Evolutionary conservation across 2,888 invertebrate genomes (phyloP), one percentile per base, ranked within the genome.

Genomic region (Cecidostiba fungosa): DNA sequence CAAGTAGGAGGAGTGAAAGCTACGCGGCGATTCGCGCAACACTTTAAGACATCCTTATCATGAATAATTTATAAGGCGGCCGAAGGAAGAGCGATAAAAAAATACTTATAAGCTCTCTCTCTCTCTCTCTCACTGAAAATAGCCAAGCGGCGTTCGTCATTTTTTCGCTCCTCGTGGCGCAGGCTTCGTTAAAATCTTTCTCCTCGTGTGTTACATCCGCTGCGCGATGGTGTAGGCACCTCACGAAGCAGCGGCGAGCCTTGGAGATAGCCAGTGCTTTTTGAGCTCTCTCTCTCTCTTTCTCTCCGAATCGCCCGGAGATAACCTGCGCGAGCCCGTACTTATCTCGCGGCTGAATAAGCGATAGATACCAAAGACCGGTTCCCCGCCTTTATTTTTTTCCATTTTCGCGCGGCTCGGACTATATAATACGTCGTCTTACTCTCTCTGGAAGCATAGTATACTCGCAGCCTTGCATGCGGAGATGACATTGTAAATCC

Each of bases 341-440:
- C 82, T 87, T 87, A 86, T 86, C 85, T 84, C 77, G 73, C 69
- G 78, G 74, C 85, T 87, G 87, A 87, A 87, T 87, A 87, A 87
- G 79, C 87, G 87, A 87, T 87, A 87, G 87, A 86, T 87, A n/a
- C 54, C 54, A 84, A 85, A 85, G 86, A 87, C 86, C 87, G 86
- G 87, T 86, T 87, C 23, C 3, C 66, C 19, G n/a, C n/a, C 39
- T 70, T 36, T 62, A 14, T 47, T 36, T 16, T 32, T 77, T 80
- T 16, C 16, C 54, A 43, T 74, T 54, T 74, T 29, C 23, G 47
- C 23, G 47, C 62, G 19, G n/a, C 74, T 73, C 62, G n/a, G 29
- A 36, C 50, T 36, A 4, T 73, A 78, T 39, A 16, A 16, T 66
- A 16, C 59, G 36, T 50, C 54, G 29, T 54, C 50, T 79, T 76